These are phyloP conservation scores for Lepidocyrtoides sp. DNA, from an alignment of 2,888 invertebrate species.

Conservation along the genomic window DNA sequence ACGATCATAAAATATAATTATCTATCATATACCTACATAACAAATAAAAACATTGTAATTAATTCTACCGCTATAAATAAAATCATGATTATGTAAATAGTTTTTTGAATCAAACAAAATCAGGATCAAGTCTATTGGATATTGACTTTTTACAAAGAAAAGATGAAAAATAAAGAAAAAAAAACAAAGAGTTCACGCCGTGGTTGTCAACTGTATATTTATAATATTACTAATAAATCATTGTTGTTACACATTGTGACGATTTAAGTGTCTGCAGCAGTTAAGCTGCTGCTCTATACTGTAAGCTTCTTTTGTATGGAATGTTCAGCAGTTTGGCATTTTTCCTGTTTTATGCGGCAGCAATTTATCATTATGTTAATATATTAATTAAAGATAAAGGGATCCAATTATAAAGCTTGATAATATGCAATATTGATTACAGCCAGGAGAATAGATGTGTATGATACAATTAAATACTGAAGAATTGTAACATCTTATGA, in stretches of 20 bases:
- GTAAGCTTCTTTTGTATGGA: constrained; percentile 3
- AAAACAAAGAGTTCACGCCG: background rate
- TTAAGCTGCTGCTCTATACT: constrained; percentile 10
- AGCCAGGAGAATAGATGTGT: constrained; percentile 18
- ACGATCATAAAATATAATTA: background rate
- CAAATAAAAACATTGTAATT: background rate
- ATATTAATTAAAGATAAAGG: constrained; percentile 28
- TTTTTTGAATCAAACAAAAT: background rate
- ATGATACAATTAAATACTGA: background rate
- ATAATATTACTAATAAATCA: too few relatives aligned
- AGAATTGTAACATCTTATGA: background rate
- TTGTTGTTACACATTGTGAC: too few relatives aligned
- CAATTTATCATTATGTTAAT: constrained; percentile 6
- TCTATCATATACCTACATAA: constrained; percentile 1
- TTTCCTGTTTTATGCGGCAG: constrained; percentile 9
- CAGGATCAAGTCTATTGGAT: constrained; percentile 30
- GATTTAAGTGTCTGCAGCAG: background rate
- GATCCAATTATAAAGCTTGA: constrained; percentile 57
- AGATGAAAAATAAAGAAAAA: background rate
- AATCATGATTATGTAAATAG: constrained; percentile 29
- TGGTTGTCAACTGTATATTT: constrained; percentile 35
- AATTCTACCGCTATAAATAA: background rate
- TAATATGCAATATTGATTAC: constrained; percentile 27
- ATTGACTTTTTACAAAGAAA: constrained; percentile 42
- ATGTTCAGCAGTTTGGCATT: constrained; percentile 19